Conservation (phyloP, 2,113 vertebrate genomes). For the Orthonyx spaldingii region DNA sequence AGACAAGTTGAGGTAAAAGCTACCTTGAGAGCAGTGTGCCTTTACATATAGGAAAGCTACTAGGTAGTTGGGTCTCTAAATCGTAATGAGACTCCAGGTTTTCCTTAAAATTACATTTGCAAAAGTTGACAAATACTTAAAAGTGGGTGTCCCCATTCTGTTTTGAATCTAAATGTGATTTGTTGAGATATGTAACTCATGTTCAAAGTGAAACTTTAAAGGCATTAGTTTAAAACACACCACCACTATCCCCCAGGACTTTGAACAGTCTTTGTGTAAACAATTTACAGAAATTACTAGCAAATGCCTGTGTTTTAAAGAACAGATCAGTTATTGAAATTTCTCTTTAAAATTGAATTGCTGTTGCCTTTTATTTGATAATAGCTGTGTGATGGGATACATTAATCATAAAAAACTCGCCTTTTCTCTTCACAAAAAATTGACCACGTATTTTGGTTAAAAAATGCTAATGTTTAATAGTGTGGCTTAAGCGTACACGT, state of each 20-base stretch:
- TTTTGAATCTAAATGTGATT: background rate
- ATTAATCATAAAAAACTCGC: background rate
- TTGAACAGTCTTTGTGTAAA: background rate
- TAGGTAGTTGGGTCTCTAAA: background rate
- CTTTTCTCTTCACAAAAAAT: background rate
- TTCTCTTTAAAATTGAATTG: background rate
- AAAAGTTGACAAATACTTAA: background rate
- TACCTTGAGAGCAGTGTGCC: background rate
- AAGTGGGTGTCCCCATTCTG: accelerated
- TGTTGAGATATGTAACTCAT: background rate
- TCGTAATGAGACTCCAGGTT: background rate
- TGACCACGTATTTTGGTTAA: background rate
- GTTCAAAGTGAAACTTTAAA: background rate
- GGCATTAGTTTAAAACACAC: background rate
- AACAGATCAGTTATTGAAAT: background rate
- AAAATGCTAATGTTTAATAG: background rate
- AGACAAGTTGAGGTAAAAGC: background rate
- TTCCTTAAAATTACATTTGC: background rate
- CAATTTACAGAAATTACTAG: background rate
- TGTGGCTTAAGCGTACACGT: background rate
- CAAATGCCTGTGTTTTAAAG: background rate
- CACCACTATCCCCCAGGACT: accelerated
- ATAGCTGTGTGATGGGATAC: background rate
- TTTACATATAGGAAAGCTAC: accelerated
- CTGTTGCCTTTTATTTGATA: background rate